Evolutionary conservation across 2,797 vertebrate species (phyloP).

Genomic region (Sebastes trivittatus): DNA sequence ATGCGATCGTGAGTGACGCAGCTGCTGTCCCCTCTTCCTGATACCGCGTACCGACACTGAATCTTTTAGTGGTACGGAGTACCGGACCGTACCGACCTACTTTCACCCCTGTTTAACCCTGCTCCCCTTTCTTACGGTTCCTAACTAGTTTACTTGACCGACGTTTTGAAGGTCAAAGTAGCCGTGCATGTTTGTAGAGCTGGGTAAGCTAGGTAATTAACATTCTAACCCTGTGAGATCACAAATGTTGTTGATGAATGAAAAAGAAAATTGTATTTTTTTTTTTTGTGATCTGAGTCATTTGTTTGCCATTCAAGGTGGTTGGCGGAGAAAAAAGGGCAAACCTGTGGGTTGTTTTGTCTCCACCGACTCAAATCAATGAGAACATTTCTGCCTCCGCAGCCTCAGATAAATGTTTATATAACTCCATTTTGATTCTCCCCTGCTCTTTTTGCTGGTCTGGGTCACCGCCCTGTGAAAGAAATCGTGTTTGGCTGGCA

Average conservation of each 20-base stretch:
- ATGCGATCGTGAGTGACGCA: no score
- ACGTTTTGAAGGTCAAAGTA: not conserved
- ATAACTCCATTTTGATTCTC: not conserved
- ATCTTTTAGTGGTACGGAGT: no score
- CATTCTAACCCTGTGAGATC: not conserved
- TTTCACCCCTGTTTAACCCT: not conserved
- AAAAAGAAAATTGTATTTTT: not conserved
- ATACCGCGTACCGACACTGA: no score
- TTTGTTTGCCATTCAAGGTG: not conserved
- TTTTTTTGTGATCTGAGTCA: not conserved
- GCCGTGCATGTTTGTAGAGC: not conserved
- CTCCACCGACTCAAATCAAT: not conserved
- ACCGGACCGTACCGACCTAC: not conserved
- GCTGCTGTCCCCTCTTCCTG: no score
- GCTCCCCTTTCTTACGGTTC: not conserved
- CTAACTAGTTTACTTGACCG: not conserved
- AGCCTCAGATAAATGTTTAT: constrained; percentile 11
- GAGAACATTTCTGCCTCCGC: constrained; percentile 16
- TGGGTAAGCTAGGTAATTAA: not conserved
- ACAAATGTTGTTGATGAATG: not conserved
- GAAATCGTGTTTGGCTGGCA: not conserved
- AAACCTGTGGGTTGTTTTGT: not conserved
- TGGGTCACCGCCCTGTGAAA: not conserved
- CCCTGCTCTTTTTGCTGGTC: not conserved
- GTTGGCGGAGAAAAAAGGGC: no score